These are phyloP conservation scores for Axis porcinus DNA, from an alignment of 2,113 vertebrate genomes.

Conservation along the genomic window DNA sequence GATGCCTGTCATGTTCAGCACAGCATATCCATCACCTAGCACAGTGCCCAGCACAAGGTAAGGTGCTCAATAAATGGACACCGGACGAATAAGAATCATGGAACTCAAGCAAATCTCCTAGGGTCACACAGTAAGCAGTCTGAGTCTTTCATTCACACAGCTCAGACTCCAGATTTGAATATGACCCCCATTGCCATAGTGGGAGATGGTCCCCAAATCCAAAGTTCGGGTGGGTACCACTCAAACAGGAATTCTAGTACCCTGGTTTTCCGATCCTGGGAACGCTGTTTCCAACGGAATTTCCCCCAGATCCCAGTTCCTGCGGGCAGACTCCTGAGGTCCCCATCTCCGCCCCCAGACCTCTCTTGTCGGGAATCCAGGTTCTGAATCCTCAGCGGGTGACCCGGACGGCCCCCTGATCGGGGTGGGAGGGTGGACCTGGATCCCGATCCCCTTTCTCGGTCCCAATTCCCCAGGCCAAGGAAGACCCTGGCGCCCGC, in stretches of 20 bases:
- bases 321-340: background rate
- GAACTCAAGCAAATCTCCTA: background rate
- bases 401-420: background rate
- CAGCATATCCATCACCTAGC: background rate
- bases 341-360: background rate
- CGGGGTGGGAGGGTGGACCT: background rate
- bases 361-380: background rate
- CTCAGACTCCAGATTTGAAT: background rate
- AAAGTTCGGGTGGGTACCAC: background rate
- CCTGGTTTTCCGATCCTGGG: background rate
- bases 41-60: conserved; percentile 8
- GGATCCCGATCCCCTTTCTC: background rate
- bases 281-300: background rate
- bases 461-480: conserved; percentile 13
- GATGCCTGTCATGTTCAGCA: background rate
- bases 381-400: background rate
- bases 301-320: background rate
- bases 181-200: background rate
- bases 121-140: background rate
- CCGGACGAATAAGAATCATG: background rate
- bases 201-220: background rate
- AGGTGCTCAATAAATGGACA: conserved; percentile 3
- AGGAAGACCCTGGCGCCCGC: conserved; percentile 52
- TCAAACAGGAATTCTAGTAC: background rate
- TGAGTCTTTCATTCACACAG: background rate